phyloP scores from a whole-genome alignment of 2,113 vertebrate genomes.

The Leptocoma aspasia region DNA sequence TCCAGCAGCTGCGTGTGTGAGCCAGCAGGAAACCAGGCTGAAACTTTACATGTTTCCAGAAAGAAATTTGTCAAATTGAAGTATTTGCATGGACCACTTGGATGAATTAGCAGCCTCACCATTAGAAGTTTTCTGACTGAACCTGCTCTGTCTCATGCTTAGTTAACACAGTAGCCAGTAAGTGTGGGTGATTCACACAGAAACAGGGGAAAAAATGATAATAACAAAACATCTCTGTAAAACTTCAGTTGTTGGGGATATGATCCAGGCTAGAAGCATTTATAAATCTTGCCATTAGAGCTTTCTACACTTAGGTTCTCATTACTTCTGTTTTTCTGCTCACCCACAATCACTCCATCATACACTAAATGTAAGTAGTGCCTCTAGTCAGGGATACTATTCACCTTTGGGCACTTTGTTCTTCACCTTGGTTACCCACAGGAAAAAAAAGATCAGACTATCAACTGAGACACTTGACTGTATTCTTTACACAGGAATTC shows the following conservation, averaged over 20 bases:
- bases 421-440: background rate
- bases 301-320: background rate
- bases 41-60: background rate
- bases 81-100: background rate
- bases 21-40: conserved; percentile 6
- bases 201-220: background rate
- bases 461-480: background rate
- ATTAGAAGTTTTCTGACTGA: background rate
- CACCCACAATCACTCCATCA: background rate
- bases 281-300: background rate
- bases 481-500: background rate
- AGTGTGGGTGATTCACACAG: background rate
- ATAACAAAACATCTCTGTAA: background rate
- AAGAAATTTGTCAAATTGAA: background rate
- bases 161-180: background rate
- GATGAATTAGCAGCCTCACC: background rate
- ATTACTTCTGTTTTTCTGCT: background rate
- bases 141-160: background rate
- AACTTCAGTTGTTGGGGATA: background rate
- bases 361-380: background rate
- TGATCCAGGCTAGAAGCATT: background rate
- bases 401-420: background rate
- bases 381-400: background rate
- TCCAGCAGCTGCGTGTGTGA: background rate
- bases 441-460: background rate